Evolutionary conservation across 2,888 invertebrate species (phyloP), one percentile per base, ranked within the genome.

Genomic region (Leptopilina syphax): DNA sequence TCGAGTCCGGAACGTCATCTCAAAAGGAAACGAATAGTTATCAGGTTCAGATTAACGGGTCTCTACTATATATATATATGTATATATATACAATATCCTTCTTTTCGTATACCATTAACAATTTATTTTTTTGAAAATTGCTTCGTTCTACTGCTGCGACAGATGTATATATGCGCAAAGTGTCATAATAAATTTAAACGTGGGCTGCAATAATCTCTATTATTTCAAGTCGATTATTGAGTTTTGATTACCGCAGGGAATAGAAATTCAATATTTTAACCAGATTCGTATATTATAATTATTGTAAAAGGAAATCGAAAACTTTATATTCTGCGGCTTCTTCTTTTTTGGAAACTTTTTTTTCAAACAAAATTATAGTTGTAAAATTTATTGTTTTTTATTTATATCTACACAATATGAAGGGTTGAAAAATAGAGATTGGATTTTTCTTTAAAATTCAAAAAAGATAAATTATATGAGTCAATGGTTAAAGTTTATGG

Each of bases 1-100:
- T 81, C 80, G 27, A 54, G 44, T 27, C 57, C 68, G 73, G 66
- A 54, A 68, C 47, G 70, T 68, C 78, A 78, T 54, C 70, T 54
- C 34, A 13, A 70, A 70, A 70, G 54, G 54, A 13, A 54, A 70
- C 50, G 57, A 77, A 77, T 67, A 68, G 54, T 57, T 63, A 70
- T 70, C 70, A 70, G 12, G 54, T 70, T 70, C 27, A 27, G 54
- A 54, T 70, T 70, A 70, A 54, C 54, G 70, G 70, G 9, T 12
- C 8, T 70, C 27, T 12, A 54, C 44, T 44, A 44, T 44, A 44
- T 44, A 44, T 44, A 34, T 3, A 34, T 34, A 34, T 34, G 4
- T 44, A 44, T 44, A 44, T 44, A 44, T 44, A 44, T 0, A 7
- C 9, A 54, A 34, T 47, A 70, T 54, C 70, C 12, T 50, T 50